Base-by-base conservation (phyloP, 2,888 invertebrate species). In the Torymus texanus region DNA sequence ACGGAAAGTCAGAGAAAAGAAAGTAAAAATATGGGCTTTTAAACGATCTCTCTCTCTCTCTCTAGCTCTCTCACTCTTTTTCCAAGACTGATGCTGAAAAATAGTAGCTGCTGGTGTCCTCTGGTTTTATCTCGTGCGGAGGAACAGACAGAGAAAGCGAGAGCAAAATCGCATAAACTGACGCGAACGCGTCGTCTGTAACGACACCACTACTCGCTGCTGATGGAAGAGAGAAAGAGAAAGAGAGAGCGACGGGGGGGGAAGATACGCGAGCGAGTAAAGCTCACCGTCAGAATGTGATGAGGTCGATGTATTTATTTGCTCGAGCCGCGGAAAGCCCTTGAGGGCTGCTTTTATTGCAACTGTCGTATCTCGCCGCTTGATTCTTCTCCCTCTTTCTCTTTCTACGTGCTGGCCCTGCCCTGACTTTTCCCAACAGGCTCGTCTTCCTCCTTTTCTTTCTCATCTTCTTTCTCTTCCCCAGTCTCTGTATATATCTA, bases 321-420 rank as follows among this genome's bases (percentile, higher is more conserved):
- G 82, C 73, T 80, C 55, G 77, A 82, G 83, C 66, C 78, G 82
- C 79, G 83, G 79, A 71, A 82, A 81, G 55, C 80, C 83, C 85
- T 85, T 83, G 83, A 85, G 83, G 83, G 84, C 78, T 80, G 83
- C 81, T 86, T 87, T 87, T 86, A 86, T 86, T 86, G 83, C 83
- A 58, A 71, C 80, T 75, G 70, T 81, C 81, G 72, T 82, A 70
- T 81, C 81, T 82, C 75, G 10, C 61, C 81, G 71, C 75, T 86
- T 84, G 83, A 85, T 85, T 85, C 82, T 81, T 76, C 67, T 66
- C 67, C 41, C 41, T 5, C 5, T 29, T 29, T 29, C 29, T 41
- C 41, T 41, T 41, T 77, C 56, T 62, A 61, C 66, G 41, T 65
- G 56, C 59, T 11, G 59, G 24, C 51, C 67, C 67, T 18, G 16